Conservation (phyloP, 1,140 invertebrate species). For the Heliconius himera region DNA sequence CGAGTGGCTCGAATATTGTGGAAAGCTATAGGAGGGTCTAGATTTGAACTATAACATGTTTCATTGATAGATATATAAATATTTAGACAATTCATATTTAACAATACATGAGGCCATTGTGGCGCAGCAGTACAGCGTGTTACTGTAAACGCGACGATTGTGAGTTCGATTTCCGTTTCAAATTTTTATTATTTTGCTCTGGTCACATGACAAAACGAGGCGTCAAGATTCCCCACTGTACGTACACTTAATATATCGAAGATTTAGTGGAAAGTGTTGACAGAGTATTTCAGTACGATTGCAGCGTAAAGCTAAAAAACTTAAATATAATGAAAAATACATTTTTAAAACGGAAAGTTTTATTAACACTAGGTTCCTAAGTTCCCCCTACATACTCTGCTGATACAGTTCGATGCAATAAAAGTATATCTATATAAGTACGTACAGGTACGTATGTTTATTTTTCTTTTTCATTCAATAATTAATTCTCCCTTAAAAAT, state of each 20-base stretch:
- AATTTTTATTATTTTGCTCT: background rate
- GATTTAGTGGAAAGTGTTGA: background rate
- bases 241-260: background rate
- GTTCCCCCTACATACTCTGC: too few relatives aligned
- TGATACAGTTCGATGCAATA: background rate
- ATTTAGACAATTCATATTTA: too few relatives aligned
- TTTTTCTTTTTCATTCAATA: background rate
- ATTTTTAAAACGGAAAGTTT: background rate
- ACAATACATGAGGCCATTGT: too few relatives aligned
- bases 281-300: too few relatives aligned
- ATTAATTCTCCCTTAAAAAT: conserved; percentile 6
- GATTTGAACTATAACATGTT: background rate
- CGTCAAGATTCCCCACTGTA: background rate
- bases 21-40: background rate
- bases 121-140: too few relatives aligned
- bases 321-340: too few relatives aligned
- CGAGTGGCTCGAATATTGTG: background rate
- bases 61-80: background rate
- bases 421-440: too few relatives aligned
- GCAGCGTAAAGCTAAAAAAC: too few relatives aligned
- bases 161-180: too few relatives aligned
- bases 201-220: background rate
- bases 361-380: too few relatives aligned
- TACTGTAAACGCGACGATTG: too few relatives aligned
- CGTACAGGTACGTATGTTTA: background rate